Percentiles rank a stretch among this genome's conserved stretches.
Conservation (phyloP, 1,140 invertebrate species). For the Bacillus rossius region DNA sequence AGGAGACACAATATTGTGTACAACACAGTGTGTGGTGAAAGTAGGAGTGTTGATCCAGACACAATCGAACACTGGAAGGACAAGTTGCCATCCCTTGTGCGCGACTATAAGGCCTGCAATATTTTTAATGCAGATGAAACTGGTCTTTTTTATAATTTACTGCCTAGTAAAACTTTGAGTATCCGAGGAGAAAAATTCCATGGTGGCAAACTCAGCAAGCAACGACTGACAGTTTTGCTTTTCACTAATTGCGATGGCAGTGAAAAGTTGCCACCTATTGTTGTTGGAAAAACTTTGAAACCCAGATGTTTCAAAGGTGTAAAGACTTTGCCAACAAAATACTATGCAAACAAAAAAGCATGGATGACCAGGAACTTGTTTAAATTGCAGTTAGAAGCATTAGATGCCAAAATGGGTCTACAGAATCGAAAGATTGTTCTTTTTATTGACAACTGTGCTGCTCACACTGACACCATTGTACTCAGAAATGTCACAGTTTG, state of each 20-base stretch:
- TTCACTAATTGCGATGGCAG: no score
- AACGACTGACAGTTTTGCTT: constrained; percentile 38
- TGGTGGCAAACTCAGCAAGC: no score
- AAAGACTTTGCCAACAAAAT: no score
- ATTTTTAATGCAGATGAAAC: constrained; percentile 46
- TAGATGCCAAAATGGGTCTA: constrained; percentile 31
- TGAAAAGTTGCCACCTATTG: no score
- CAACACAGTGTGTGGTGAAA: no score
- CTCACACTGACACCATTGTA: constrained; percentile 26
- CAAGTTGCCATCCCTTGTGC: background rate
- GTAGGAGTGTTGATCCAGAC: background rate
- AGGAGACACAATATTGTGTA: no score
- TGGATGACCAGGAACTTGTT: no score
- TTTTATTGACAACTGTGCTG: constrained; percentile 44
- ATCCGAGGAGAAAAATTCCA: constrained; percentile 36
- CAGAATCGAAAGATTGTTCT: constrained; percentile 41
- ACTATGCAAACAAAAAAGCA: no score
- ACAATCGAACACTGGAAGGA: background rate
- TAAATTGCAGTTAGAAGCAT: constrained; percentile 9
- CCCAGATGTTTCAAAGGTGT: no score
- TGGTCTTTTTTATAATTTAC: no score
- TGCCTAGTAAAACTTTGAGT: constrained; percentile 28
- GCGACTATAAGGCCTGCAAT: constrained; percentile 29
- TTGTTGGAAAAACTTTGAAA: constrained; percentile 35
- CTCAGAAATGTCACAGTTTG: constrained; percentile 35